Evolutionary conservation across 2,888 invertebrate species (phyloP).

Genomic region (Bhutanitis thaidina): DNA sequence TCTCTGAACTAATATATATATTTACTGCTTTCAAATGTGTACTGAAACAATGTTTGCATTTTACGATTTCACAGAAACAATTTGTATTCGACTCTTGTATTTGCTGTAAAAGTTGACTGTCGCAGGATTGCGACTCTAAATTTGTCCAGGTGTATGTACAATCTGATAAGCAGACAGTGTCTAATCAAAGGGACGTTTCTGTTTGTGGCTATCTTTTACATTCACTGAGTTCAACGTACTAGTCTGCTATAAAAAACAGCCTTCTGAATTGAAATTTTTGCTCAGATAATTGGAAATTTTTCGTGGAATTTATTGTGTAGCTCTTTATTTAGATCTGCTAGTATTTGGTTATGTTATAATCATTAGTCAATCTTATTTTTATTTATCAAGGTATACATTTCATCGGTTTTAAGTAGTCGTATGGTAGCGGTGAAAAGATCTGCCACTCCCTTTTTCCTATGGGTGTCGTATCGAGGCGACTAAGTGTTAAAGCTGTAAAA

Average conservation of each 20-base stretch:
- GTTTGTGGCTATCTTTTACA: conserved; percentile 34
- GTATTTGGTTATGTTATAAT: not conserved
- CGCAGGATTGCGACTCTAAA: conserved; percentile 38
- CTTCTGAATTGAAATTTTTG: conserved; percentile 32
- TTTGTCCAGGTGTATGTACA: conserved; percentile 55
- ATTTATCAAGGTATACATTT: too few relatives aligned
- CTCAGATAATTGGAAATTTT: conserved; percentile 31
- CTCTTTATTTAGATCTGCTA: not conserved
- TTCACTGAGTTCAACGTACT: conserved; percentile 33
- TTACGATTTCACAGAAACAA: conserved; percentile 64
- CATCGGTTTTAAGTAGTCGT: too few relatives aligned
- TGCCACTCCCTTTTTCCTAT: too few relatives aligned
- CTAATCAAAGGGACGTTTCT: conserved; percentile 44
- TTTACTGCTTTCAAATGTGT: conserved; percentile 38
- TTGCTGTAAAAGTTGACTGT: conserved; percentile 56
- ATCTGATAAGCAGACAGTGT: conserved; percentile 54
- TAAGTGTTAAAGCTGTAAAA: too few relatives aligned
- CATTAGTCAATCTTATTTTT: too few relatives aligned
- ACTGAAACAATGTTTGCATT: conserved; percentile 52
- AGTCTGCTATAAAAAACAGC: conserved; percentile 27
- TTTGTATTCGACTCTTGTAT: conserved; percentile 63
- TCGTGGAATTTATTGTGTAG: conserved; percentile 15
- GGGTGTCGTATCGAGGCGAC: too few relatives aligned
- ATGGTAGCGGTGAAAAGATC: too few relatives aligned
- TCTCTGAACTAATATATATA: too few relatives aligned